Percentiles rank a stretch among this genome's conserved stretches.
Evolutionary conservation across 2,113 vertebrate species (phyloP).

Genomic region (Micromys minutus): DNA sequence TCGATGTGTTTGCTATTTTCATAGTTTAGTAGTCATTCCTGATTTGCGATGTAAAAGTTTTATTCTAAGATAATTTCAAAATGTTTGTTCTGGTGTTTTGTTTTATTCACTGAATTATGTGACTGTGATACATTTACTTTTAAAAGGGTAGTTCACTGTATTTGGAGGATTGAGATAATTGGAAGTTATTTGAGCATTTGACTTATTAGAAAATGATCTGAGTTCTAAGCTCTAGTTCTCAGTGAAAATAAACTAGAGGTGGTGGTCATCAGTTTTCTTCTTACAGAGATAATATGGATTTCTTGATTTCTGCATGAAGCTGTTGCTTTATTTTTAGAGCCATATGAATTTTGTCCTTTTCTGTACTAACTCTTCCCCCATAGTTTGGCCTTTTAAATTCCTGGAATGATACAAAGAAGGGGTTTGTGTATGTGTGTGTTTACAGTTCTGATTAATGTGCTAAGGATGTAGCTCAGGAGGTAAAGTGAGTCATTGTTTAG

Average conservation of each 20-base stretch:
- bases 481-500: not conserved
- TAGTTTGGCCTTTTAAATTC: conserved; percentile 7
- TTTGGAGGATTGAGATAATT: conserved; percentile 18
- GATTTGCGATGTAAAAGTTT: conserved; percentile 5
- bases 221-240: conserved; percentile 16
- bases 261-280: conserved; percentile 21
- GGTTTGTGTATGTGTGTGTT: not conserved
- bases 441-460: not conserved
- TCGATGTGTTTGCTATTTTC: not conserved
- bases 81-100: not conserved
- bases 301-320: not conserved
- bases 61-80: not conserved
- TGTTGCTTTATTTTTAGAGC: conserved; percentile 8
- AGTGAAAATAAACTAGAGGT: conserved; percentile 14
- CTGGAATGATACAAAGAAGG: not conserved
- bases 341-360: not conserved
- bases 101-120: not conserved
- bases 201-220: conserved; percentile 8
- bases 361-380: not conserved
- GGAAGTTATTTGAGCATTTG: not conserved
- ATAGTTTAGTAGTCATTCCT: not conserved
- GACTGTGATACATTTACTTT: not conserved
- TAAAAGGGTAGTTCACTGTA: not conserved
- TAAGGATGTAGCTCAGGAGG: not conserved
- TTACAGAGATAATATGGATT: not conserved